Evolutionary conservation across 2,888 invertebrate genomes (phyloP), one percentile per base, ranked within the genome.

Genomic region (Rhagonycha fulva): DNA sequence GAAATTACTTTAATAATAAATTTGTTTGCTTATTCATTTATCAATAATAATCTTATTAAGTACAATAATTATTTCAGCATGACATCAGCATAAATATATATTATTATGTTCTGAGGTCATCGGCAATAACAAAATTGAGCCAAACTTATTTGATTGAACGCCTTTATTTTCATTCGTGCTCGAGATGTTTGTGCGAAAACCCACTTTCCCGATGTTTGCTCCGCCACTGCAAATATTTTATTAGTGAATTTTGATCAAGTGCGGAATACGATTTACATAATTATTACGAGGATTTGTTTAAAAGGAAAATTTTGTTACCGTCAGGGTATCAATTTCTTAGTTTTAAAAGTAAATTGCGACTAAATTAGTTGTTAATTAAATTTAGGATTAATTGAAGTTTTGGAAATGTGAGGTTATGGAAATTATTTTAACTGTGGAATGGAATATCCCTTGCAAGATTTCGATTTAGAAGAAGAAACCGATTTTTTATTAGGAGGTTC

Each of bases 371-470:
- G 47, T 47, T 47, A 47, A 47, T 47, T 47, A 47, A n/a, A 47
- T 66, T 66, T 66, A 12, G 9, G 23, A n/a, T 62, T 62, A 62
- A 62, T 23, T 62, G 66, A 47, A 2, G 61, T 63, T 14, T 14
- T 67, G 32, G 26, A 62, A 73, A 73, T 75, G 75, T 77, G 70
- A 77, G 77, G 77, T 77, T 77, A 77, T 77, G 75, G 75, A 69
- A 78, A 66, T 68, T 70, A 63, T 72, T 74, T 26, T 24, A 62
- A 70, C 24, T 74, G 69, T 78, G 77, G 73, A 82, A 88, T 88
- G 88, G 88, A 88, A 87, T 88, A 86, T 87, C 88, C 87, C 80
- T 83, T 88, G 84, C 88, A 88, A 85, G 87, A 88, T 83, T 88
- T 88, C 80, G 84, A 87, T 82, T 84, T 84, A 78, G 87, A 86